Evolutionary conservation across 2,888 invertebrate genomes (phyloP), one percentile per base, ranked within the genome.

Genomic region (Hirtodrosophila trivittata): DNA sequence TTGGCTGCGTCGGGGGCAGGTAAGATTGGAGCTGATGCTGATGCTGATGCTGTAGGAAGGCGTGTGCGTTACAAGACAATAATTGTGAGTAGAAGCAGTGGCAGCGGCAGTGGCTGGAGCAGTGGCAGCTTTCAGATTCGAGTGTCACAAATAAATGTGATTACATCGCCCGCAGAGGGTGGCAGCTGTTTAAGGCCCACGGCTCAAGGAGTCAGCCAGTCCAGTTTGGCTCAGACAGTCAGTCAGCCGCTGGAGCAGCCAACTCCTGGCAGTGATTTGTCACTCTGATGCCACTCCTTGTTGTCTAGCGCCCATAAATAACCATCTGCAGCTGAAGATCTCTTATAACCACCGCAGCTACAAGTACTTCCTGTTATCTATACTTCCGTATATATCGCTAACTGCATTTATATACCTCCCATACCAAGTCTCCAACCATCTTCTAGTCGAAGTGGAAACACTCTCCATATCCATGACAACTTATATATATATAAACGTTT

Each of bases 81-180:
- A 75, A 77, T 78, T 80, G 83, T 67, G 70, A 54, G 55, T 67
- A 21, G 37, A 14, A 43, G 55, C 45, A 54, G 38, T 12, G 13
- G 42, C 42, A 47, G 33, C 5, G 9, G 16, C 32, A 30, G 45
- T 13, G 12, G 51, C 28, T 12, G 13, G 12, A 41, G 35, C 28
- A 43, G 55, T 32, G 7, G 30, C 7, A 42, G 51, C 49, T 39
- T 54, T 39, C 56, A 42, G 49, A 21, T 64, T 74, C 64, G 58
- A 83, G 78, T 80, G 78, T 65, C 68, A 71, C 86, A 83, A 75
- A 80, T 82, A 80, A 80, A 86, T 80, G 86, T 86, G 86, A 80
- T 80, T 83, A 80, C 68, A 78, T 70, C 58, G 65, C 77, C 55
- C 25, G 13, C 12, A 5, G 41, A 28, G 54, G 63, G 30, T 18